These are phyloP conservation scores for Lycocorax pyrrhopterus DNA, from an alignment of 2,113 vertebrate genomes.

Conservation along the genomic window DNA sequence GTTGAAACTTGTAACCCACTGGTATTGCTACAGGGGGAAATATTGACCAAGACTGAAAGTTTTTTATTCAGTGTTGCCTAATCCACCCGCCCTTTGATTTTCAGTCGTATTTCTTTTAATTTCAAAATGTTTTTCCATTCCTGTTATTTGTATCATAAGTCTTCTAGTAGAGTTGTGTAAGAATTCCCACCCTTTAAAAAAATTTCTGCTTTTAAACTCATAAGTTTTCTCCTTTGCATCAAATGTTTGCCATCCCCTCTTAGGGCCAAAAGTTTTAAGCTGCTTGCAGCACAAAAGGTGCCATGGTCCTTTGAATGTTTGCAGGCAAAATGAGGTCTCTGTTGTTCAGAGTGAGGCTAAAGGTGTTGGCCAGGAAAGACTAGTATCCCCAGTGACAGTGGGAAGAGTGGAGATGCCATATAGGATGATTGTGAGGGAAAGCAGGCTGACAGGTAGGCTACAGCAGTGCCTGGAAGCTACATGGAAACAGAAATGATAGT, in stretches of 20 bases:
- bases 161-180: neutral
- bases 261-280: neutral
- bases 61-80: neutral
- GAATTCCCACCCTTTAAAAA: neutral
- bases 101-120: neutral
- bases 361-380: neutral
- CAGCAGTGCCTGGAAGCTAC: neutral
- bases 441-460: neutral
- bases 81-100: neutral
- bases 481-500: neutral
- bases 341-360: neutral
- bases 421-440: neutral
- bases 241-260: neutral
- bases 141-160: neutral
- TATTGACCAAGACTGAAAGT: neutral
- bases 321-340: neutral
- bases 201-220: neutral
- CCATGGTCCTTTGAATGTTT: neutral
- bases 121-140: slow-evolving; percentile 14
- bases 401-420: neutral
- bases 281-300: neutral
- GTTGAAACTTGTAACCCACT: neutral
- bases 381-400: neutral
- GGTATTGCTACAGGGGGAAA: neutral
- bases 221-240: neutral